Evolutionary conservation across 2,113 vertebrate genomes (phyloP), one percentile per base, ranked within the genome.

Genomic region (Nothoprocta pentlandii): DNA sequence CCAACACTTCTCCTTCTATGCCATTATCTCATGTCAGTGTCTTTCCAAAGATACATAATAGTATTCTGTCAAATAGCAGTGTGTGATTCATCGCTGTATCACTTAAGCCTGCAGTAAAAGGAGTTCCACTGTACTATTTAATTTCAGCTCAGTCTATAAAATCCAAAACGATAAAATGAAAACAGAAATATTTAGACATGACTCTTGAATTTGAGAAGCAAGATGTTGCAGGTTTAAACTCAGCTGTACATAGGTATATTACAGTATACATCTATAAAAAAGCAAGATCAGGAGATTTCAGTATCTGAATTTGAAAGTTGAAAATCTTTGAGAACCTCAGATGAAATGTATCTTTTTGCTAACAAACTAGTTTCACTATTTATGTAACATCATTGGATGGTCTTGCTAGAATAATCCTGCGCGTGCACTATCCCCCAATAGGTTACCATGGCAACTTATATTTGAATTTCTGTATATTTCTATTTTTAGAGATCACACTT

Each of bases 361-460:
- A 91, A 90, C 93, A 80, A 56, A 92, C 84, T 80, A 92, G 78
- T 94, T 90, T 80, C 81, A 88, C 82, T 96, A 67, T 96, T 97
- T 97, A 96, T 93, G 75, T 95, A 97, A 95, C 93, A 97, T 95
- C 81, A 91, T 83, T 87, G 88, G 91, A 94, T 96, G 81, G 73
- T 92, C 95, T 94, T 93, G 94, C 93, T 74, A 87, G 70, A 96
- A 96, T 92, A 96, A 93, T 96, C 82, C 89, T 90, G 90, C 89
- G 93, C 62, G 3, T 97, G 96, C 94, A 97, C 94, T 94, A 96
- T 95, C 96, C 96, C 92, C 16, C 80, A 95, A 96, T 85, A 97
- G 94, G 96, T 98, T 98, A 97, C 98, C 96, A 98, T 98, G 95
- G 97, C 97, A 97, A 98, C 96, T 96, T 97, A 92, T 93, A 96